phyloP scores from a whole-genome alignment of 2,113 vertebrate species.

The Nycticorax nycticorax region DNA sequence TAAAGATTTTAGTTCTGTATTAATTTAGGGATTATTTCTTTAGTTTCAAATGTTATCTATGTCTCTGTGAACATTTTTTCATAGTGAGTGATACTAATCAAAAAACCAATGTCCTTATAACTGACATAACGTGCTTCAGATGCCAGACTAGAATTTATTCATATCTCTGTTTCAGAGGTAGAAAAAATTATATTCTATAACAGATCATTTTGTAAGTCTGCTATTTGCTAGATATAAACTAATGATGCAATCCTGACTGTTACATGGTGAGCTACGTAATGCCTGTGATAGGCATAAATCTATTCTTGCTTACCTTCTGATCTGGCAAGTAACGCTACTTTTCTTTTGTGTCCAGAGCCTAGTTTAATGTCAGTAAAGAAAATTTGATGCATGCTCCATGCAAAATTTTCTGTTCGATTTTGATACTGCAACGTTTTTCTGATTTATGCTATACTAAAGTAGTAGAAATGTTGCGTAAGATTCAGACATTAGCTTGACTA shows the following conservation, averaged over 20 bases:
- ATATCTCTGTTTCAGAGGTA: neutral
- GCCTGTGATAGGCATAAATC: neutral
- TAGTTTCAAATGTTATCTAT: neutral
- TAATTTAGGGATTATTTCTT: neutral
- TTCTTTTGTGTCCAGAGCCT: neutral
- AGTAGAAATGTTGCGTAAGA: neutral
- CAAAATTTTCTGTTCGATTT: neutral
- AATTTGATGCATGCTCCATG: neutral
- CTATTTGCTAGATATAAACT: neutral
- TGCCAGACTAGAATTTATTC: neutral
- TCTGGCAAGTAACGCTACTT: neutral
- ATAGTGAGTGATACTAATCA: neutral
- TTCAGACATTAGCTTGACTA: neutral
- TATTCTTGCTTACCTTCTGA: neutral
- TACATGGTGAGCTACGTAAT: fast-evolving
- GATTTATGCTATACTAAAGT: neutral
- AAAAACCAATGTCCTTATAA: neutral
- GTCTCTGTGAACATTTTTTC: neutral
- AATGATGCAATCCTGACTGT: neutral
- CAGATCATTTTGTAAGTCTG: neutral
- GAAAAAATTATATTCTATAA: neutral
- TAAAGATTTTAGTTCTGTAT: neutral
- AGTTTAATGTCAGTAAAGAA: neutral
- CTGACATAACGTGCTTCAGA: neutral
- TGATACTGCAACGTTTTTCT: neutral